Base-by-base conservation (phyloP, 1,140 invertebrate species). In the Homalodisca vitripennis region DNA sequence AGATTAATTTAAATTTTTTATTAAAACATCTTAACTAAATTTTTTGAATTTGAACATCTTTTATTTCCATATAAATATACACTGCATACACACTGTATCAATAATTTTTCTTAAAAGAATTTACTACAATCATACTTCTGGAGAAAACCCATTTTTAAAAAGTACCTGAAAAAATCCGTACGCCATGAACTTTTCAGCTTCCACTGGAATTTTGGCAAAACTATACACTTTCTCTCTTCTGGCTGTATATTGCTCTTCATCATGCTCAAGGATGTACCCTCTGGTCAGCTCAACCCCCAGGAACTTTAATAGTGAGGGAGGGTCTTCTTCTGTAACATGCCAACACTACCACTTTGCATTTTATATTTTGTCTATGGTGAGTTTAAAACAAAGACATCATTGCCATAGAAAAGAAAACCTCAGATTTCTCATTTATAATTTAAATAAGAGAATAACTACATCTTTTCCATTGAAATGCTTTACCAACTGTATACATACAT, bases 161-260 rank as follows among this genome's bases (percentile, higher is more conserved):
- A n/a, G n/a, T 72, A 84, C 83, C 80, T 93, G 92, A 77, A 98
- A 92, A 78, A 98, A 97, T 46, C 98, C 98, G 86, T 97, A 99
- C 0, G 86, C 84, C 88, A 98, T 94, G 79, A 99, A 98, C 71
- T 92, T 92, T 78, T 95, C 93, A 24, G 94, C 82, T 81, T 98
- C 95, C 75, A 88, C 85, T 0, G 97, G 98, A 76, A 99, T 98
- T 83, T 92, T 93, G 81, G 99, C 91, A 80, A 99, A 99, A 0
- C 94, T 95, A 78, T 98, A 98, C 51, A 99, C 93, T 82, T 98
- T 97, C 77, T 98, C 92, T 72, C 97, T 81, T 72, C 95, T 87
- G 27, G 95, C 94, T 32, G 91, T 92, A 82, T 95, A 99, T 68
- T 93, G 85, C 77, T 95, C 94, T 78, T 98, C 94, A 77, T 98